Conservation (phyloP, 2,888 invertebrate genomes). For the Coremacera marginata region DNA sequence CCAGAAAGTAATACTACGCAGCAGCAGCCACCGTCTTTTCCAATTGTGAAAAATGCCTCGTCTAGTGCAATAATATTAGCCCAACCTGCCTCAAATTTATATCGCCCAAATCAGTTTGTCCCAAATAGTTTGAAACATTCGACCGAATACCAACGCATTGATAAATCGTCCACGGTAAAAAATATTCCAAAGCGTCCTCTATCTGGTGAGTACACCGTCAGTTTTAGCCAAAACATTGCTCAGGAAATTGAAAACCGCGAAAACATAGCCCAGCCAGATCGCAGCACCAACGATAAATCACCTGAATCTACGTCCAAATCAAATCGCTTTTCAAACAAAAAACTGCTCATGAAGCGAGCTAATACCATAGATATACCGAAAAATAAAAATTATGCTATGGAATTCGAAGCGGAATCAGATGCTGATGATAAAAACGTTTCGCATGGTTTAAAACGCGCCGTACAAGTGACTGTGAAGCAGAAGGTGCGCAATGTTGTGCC, state of each 20-base stretch:
- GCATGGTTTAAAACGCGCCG: constrained; percentile 73
- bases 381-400: constrained; percentile 70
- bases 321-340: constrained; percentile 72
- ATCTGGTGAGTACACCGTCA: constrained; percentile 61
- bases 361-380: constrained; percentile 92
- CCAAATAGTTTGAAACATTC: constrained; percentile 52
- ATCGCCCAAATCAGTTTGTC: constrained; percentile 67
- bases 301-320: constrained; percentile 60
- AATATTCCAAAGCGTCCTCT: constrained; percentile 54
- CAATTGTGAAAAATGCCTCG: constrained; percentile 70
- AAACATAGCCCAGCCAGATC: constrained; percentile 13
- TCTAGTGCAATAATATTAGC: constrained; percentile 65
- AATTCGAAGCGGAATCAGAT: constrained; percentile 71
- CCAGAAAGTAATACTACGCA: constrained; percentile 52
- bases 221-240: constrained; percentile 48
- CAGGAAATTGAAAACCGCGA: neutral
- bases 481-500: constrained; percentile 72
- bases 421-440: constrained; percentile 62
- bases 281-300: constrained; percentile 52
- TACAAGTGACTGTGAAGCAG: constrained; percentile 72
- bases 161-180: neutral
- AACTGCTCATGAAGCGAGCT: constrained; percentile 85
- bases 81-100: constrained; percentile 52
- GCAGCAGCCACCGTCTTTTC: constrained; percentile 55
- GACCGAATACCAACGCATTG: constrained; percentile 34